Percentiles rank a stretch among this genome's conserved stretches.
phyloP scores from a whole-genome alignment of 1,140 invertebrate species.

The Euwallacea similis region DNA sequence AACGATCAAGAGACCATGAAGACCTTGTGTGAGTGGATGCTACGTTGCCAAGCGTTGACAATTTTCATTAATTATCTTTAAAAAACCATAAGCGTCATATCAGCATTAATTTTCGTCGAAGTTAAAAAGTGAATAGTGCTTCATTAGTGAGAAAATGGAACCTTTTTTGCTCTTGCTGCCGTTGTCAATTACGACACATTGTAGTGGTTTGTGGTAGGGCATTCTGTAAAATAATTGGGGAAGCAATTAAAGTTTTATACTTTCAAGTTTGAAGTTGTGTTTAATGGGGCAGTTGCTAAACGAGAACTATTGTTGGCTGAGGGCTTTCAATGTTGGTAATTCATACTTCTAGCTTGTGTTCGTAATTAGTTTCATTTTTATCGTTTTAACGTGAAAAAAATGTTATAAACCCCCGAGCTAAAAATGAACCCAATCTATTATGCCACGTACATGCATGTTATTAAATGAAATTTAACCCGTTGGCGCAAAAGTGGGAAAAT shows the following conservation, averaged over 20 bases:
- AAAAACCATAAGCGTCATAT: neutral
- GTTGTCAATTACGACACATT: conserved; percentile 1
- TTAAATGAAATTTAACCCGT: conserved; percentile 18
- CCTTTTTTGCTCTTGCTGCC: conserved; percentile 1
- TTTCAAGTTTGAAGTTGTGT: neutral
- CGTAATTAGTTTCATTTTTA: too few species aligned
- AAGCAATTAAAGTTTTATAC: conserved; percentile 7
- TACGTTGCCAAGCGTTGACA: too few species aligned
- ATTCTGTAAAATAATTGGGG: neutral
- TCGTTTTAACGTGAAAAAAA: too few species aligned
- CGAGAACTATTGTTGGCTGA: neutral
- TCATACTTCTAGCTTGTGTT: too few species aligned
- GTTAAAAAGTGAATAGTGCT: neutral
- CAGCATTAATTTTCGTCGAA: conserved; percentile 1
- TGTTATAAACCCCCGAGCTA: neutral
- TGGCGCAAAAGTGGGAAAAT: conserved; percentile 24
- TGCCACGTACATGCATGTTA: neutral
- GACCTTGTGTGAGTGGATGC: too few species aligned
- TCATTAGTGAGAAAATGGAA: conserved; percentile 1
- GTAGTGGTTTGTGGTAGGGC: neutral
- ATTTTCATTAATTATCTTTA: neutral
- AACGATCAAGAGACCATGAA: too few species aligned
- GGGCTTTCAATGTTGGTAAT: too few species aligned
- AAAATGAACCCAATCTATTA: neutral
- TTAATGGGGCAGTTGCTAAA: conserved; percentile 1